Base-by-base conservation (phyloP, 2,888 invertebrate genomes). In the Antheraea yamamai region DNA sequence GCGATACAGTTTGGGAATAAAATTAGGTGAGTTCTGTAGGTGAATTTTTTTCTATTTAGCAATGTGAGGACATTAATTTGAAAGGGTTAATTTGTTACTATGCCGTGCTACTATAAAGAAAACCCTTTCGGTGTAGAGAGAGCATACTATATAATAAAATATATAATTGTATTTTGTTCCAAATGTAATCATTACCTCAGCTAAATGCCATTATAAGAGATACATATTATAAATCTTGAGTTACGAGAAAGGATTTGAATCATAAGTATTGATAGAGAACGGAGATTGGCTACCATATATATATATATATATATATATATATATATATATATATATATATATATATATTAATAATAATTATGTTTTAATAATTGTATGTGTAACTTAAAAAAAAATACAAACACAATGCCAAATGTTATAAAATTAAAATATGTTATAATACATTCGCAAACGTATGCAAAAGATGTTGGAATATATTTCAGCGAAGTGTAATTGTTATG, bases 401-500 rank as follows among this genome's bases (percentile, higher is more conserved):
- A 64, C 14, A 64, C 26, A 64, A 61, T 23, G 14, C 26, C 26
- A 66, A 30, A 66, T 66, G 26, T 66, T 66, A 16, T 66, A 66
- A 30, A 66, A 30, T 30, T 66, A 10, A 26, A 66, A 30, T 61
- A 61, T 23, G n/a, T 23, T 10, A 61, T 12, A 61, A 23, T 61
- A 10, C 61, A 61, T 61, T 20, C 64, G 30, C 16, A 66, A 18
- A 30, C n/a, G n/a, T 61, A 61, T 23, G 23, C 16, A 30, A 2
- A 47, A 66, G 26, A 66, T 16, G 64, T 2, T 66, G 14, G 26
- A 30, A 66, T 66, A 66, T 16, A 66, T 66, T 66, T 66, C 64
- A 16, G 64, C 16, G 64, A 66, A 66, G 26, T 66, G 30, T 66
- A 26, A 66, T 66, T 66, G 64, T 66, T 66, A 66, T 66, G 64